Evolutionary conservation across 2,888 invertebrate species (phyloP).

Genomic region (Chrysolina haemoptera): DNA sequence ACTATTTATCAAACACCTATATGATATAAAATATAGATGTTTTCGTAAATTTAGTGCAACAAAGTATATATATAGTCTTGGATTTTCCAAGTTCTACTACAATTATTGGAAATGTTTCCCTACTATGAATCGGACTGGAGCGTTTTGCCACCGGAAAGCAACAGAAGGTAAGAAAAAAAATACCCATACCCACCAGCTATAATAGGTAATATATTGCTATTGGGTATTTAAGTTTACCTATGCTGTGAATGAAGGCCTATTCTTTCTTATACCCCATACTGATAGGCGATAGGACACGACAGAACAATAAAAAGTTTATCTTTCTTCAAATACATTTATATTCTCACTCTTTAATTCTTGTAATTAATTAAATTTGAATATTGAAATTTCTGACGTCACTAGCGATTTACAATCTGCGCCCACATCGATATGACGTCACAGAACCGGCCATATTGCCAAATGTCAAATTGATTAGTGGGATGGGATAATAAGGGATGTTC

Average conservation of each 20-base stretch:
- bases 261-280: not conserved
- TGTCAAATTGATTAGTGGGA: slow-evolving; percentile 57
- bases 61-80: slow-evolving; percentile 11
- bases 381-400: slow-evolving; percentile 14
- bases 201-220: too few relatives aligned
- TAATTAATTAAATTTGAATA: slow-evolving; percentile 7
- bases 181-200: too few relatives aligned
- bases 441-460: slow-evolving; percentile 65
- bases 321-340: too few relatives aligned
- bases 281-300: too few relatives aligned
- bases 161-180: slow-evolving; percentile 78
- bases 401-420: not conserved
- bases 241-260: too few relatives aligned
- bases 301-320: too few relatives aligned
- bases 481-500: slow-evolving; percentile 56
- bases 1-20: slow-evolving; percentile 50
- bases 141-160: slow-evolving; percentile 87
- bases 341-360: too few relatives aligned
- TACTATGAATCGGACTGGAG: slow-evolving; percentile 89
- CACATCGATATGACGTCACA: slow-evolving; percentile 57
- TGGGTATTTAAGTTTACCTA: too few relatives aligned
- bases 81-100: slow-evolving; percentile 23
- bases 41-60: slow-evolving; percentile 29
- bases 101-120: slow-evolving; percentile 70
- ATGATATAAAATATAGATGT: slow-evolving; percentile 42